These are phyloP conservation scores for Pachycephus smyrnensis DNA, from an alignment of 2,888 invertebrate genomes.

Conservation along the genomic window DNA sequence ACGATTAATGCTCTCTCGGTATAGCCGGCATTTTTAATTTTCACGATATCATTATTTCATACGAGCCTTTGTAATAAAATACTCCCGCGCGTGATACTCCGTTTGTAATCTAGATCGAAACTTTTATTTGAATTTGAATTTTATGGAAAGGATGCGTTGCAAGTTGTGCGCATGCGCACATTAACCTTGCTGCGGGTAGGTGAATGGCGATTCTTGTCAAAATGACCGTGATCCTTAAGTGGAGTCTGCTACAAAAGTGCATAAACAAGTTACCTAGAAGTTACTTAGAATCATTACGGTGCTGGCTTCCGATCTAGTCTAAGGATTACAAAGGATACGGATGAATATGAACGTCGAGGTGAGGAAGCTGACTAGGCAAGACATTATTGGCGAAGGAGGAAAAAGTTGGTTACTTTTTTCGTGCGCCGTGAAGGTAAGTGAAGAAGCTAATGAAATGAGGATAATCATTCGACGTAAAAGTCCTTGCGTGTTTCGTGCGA, in stretches of 20 bases:
- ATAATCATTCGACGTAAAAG: background rate
- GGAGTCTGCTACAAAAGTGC: slow-evolving; percentile 26
- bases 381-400: background rate
- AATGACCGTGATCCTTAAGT: slow-evolving; percentile 1
- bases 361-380: background rate
- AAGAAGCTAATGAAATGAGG: background rate
- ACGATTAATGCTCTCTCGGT: slow-evolving; percentile 31
- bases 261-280: slow-evolving; percentile 33
- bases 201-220: background rate
- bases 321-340: background rate
- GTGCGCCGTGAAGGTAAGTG: background rate
- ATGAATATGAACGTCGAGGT: background rate
- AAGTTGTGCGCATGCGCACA: background rate
- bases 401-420: background rate
- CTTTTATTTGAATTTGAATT: too few relatives aligned
- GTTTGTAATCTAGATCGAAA: background rate
- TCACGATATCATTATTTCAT: background rate
- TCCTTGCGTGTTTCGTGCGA: background rate
- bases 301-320: background rate
- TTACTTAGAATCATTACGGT: slow-evolving; percentile 13
- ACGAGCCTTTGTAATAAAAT: background rate
- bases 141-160: background rate
- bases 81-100: background rate
- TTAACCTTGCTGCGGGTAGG: background rate
- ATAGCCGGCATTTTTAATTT: background rate